Conservation (phyloP, 2,888 invertebrate species). For the Drosophila tanythrix region DNA sequence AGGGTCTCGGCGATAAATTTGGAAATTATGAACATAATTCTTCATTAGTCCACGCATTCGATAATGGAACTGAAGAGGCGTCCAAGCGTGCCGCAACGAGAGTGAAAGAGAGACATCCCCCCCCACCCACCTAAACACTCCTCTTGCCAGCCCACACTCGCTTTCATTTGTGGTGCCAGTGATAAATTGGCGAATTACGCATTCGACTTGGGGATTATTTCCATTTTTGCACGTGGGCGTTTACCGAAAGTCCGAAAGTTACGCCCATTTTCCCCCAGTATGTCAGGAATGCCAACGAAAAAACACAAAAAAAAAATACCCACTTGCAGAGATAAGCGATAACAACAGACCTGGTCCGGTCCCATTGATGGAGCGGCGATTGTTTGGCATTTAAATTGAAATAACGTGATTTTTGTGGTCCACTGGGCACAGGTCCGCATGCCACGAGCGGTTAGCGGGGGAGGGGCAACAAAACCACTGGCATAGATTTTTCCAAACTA, state of each 20-base stretch:
- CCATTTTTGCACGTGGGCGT: constrained; percentile 73
- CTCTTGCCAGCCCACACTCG: constrained; percentile 51
- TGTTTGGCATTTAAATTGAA: constrained; percentile 78
- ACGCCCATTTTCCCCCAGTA: constrained; percentile 36
- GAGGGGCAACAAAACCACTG: constrained; percentile 23
- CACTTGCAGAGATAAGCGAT: constrained; percentile 33
- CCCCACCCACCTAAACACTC: constrained; percentile 2
- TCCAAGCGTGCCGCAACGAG: constrained; percentile 38
- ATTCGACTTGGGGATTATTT: constrained; percentile 62
- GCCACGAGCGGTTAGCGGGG: background rate
- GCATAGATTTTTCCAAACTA: constrained; percentile 68
- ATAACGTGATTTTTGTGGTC: constrained; percentile 81
- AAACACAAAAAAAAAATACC: constrained; percentile 4
- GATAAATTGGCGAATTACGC: constrained; percentile 81
- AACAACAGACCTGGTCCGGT: constrained; percentile 24
- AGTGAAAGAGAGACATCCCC: constrained; percentile 30
- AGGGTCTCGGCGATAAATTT: constrained; percentile 75
- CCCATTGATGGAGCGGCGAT: constrained; percentile 57
- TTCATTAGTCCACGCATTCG: constrained; percentile 77
- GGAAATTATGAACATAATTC: constrained; percentile 81
- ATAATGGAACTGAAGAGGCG: constrained; percentile 67
- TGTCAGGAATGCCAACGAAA: constrained; percentile 67
- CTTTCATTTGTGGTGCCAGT: constrained; percentile 42
- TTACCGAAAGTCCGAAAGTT: constrained; percentile 32
- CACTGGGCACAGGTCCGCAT: constrained; percentile 49